These are phyloP conservation scores for Datnioides undecimradiatus DNA, from an alignment of 2,113 vertebrate genomes.

Conservation along the genomic window DNA sequence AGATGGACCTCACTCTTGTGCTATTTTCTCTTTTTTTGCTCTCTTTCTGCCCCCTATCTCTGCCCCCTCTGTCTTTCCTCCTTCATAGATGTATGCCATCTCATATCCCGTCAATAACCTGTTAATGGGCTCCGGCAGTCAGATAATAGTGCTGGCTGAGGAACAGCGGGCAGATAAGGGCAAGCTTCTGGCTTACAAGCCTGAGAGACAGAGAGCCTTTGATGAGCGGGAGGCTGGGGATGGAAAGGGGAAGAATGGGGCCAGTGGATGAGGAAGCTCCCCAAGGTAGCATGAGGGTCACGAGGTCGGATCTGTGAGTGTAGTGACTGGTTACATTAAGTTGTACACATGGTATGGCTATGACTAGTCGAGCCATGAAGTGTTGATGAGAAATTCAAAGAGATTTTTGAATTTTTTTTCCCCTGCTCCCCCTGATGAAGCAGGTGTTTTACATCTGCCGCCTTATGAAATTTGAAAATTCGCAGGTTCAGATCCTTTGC, in stretches of 20 bases:
- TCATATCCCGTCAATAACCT: conserved; percentile 82
- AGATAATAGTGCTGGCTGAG: conserved; percentile 67
- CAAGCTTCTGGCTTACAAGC: conserved; percentile 51
- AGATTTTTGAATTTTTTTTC: neutral
- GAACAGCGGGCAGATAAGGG: conserved; percentile 76
- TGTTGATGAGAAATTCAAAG: conserved; percentile 12
- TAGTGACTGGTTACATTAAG: conserved; percentile 1
- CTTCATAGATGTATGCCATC: conserved; percentile 65
- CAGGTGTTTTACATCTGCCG: conserved; percentile 23
- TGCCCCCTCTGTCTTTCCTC: conserved; percentile 37
- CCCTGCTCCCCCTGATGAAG: conserved; percentile 9
- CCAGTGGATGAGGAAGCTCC: neutral
- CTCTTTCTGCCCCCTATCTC: conserved; percentile 23
- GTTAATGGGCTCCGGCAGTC: conserved; percentile 75
- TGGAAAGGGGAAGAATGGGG: neutral
- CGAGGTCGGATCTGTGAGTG: conserved; percentile 35
- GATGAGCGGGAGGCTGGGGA: conserved; percentile 49
- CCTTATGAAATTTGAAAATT: neutral
- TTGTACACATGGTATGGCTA: neutral
- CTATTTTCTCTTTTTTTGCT: conserved; percentile 6
- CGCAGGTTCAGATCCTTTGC: neutral
- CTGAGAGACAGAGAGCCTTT: conserved; percentile 48
- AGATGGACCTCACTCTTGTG: conserved; percentile 26
- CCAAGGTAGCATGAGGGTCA: conserved; percentile 29
- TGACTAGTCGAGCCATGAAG: neutral